These are phyloP conservation scores for Carcharodon carcharias DNA, from an alignment of 2,797 vertebrate species.

Conservation along the genomic window DNA sequence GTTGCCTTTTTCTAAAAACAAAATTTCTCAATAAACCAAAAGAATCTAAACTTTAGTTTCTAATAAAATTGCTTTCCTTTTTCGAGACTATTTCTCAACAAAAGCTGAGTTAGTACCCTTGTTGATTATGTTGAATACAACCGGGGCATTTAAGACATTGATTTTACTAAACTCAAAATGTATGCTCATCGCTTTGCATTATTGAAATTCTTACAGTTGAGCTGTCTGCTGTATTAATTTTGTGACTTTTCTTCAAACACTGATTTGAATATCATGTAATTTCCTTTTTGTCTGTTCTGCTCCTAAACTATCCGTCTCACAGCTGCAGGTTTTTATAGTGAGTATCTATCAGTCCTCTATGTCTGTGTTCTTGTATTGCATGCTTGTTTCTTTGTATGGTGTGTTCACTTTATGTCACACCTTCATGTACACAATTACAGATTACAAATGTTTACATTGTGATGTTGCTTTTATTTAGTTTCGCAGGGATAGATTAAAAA, in stretches of 20 bases:
- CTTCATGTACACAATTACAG: not conserved
- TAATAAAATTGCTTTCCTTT: not conserved
- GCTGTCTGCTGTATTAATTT: not conserved
- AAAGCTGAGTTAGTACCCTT: not conserved
- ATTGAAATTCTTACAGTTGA: not conserved
- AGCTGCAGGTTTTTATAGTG: conserved; percentile 76
- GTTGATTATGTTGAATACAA: not conserved
- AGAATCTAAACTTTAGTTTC: not conserved
- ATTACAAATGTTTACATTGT: not conserved
- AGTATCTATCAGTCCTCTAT: conserved; percentile 53
- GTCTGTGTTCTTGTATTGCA: conserved; percentile 41
- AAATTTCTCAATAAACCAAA: not conserved
- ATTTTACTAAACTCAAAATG: not conserved
- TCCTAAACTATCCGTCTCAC: conserved; percentile 49
- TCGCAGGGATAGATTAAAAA: not conserved
- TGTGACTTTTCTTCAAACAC: not conserved
- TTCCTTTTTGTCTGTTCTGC: conserved; percentile 50
- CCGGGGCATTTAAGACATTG: not conserved
- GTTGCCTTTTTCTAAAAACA: not conserved
- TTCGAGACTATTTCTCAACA: not conserved
- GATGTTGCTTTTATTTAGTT: conserved; percentile 13
- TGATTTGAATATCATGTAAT: conserved; percentile 36
- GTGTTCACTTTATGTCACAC: not conserved
- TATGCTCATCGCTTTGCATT: not conserved
- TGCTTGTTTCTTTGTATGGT: conserved; percentile 41